A percentile compares a stretch with the other conserved stretches of the same genome.
phyloP scores from a whole-genome alignment of 1,140 invertebrate species.

The Procambarus virginalis region DNA sequence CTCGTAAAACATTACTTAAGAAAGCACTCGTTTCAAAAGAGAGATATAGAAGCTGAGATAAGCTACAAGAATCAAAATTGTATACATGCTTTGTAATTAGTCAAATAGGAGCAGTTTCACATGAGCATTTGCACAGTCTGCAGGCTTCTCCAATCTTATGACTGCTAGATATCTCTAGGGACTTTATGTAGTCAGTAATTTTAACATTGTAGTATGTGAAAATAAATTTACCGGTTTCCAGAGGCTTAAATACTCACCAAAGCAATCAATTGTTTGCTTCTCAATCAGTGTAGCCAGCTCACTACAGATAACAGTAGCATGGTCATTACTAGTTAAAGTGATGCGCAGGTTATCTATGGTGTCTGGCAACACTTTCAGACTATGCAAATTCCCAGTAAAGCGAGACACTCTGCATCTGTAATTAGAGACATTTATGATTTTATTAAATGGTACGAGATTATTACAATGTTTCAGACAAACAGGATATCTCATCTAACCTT shows the following conservation, averaged over 20 bases:
- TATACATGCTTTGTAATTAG: too few species aligned
- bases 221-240: too few species aligned
- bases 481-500: not conserved
- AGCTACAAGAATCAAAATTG: too few species aligned
- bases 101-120: too few species aligned
- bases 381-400: conserved; percentile 18
- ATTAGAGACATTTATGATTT: not conserved
- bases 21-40: too few species aligned
- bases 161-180: too few species aligned
- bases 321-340: not conserved
- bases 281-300: not conserved
- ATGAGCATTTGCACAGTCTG: too few species aligned
- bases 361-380: not conserved
- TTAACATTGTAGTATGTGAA: too few species aligned
- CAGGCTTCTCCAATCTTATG: too few species aligned
- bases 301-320: not conserved
- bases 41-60: too few species aligned
- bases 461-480: not conserved
- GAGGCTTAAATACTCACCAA: conserved; percentile 12
- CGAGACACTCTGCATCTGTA: conserved; percentile 11
- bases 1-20: too few species aligned
- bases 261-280: not conserved
- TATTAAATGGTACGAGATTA: not conserved
- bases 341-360: not conserved
- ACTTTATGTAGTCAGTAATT: too few species aligned